Percentiles rank a stretch among this genome's conserved stretches.
phyloP scores from a whole-genome alignment of 2,113 vertebrate species.

The Anoura caudifer region DNA sequence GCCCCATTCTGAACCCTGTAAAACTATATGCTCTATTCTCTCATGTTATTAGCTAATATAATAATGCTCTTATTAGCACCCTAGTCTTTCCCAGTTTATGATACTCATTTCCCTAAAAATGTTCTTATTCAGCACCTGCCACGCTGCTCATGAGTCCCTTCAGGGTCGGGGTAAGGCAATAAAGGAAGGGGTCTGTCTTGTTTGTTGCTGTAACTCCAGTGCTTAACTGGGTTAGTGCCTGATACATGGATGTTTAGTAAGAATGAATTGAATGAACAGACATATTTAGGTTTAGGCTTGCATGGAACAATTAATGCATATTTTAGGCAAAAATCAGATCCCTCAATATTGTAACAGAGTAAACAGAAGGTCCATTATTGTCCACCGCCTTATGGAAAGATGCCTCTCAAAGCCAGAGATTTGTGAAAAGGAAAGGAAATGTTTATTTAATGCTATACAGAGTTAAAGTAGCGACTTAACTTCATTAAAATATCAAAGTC shows the following conservation, averaged over 20 bases:
- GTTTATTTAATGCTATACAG: too few species aligned
- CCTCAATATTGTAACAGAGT: too few species aligned
- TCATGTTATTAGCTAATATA: background rate
- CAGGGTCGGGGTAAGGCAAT: background rate
- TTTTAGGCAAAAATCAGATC: constrained; percentile 9
- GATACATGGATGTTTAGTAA: background rate
- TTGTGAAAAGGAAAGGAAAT: too few species aligned
- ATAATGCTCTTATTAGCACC: background rate
- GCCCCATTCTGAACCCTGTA: background rate
- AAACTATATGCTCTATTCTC: background rate
- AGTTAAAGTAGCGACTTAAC: too few species aligned
- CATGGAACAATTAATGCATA: background rate
- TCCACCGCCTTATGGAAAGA: too few species aligned
- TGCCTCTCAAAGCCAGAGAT: too few species aligned
- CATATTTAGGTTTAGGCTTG: background rate
- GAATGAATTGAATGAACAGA: background rate
- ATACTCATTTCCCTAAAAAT: background rate
- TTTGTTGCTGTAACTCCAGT: background rate
- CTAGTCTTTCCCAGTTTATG: background rate
- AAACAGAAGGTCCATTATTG: too few species aligned
- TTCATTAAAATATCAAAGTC: too few species aligned
- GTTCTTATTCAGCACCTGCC: background rate
- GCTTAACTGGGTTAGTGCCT: background rate
- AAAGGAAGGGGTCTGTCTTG: background rate
- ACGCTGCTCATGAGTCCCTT: background rate